phyloP scores from a whole-genome alignment of 2,797 vertebrate species.

The Sebastes alutus region DNA sequence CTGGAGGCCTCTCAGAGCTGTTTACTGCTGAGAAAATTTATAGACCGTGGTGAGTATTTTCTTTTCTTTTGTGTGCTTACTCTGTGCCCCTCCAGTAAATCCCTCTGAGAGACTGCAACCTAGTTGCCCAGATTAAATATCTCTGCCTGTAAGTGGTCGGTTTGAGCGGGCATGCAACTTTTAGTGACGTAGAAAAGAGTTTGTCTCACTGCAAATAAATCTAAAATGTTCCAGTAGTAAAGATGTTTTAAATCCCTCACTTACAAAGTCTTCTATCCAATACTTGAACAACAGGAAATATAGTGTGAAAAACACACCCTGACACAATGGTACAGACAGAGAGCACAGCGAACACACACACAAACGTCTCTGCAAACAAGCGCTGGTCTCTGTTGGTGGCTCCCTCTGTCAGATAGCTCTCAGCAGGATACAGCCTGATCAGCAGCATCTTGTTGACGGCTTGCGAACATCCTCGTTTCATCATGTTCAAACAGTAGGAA shows the following conservation, averaged over 20 bases:
- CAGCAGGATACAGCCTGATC: constrained; percentile 55
- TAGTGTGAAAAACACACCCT: not conserved
- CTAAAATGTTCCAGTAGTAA: not conserved
- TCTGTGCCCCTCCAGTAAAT: constrained; percentile 26
- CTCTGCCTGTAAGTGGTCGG: constrained; percentile 73
- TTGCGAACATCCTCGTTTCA: constrained; percentile 53
- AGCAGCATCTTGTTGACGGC: constrained; percentile 46
- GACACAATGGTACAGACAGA: not conserved
- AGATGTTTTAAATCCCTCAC: not conserved
- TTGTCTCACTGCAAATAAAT: constrained; percentile 69
- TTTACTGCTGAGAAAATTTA: constrained; percentile 38
- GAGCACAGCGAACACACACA: not conserved
- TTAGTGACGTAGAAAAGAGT: constrained; percentile 81
- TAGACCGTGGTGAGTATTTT: constrained; percentile 17
- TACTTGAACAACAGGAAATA: not conserved
- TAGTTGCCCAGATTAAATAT: constrained; percentile 56
- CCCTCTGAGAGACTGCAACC: constrained; percentile 52
- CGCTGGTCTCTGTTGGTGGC: constrained; percentile 37
- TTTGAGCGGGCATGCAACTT: constrained; percentile 86
- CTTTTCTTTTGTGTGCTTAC: constrained; percentile 38
- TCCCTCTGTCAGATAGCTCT: constrained; percentile 44
- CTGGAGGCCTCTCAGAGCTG: constrained; percentile 13
- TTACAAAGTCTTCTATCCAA: not conserved
- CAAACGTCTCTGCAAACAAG: constrained; percentile 22
- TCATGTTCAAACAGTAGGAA: constrained; percentile 47